Evolutionary conservation across 2,113 vertebrate species (phyloP).

Genomic region (Ariopsis seemanni): DNA sequence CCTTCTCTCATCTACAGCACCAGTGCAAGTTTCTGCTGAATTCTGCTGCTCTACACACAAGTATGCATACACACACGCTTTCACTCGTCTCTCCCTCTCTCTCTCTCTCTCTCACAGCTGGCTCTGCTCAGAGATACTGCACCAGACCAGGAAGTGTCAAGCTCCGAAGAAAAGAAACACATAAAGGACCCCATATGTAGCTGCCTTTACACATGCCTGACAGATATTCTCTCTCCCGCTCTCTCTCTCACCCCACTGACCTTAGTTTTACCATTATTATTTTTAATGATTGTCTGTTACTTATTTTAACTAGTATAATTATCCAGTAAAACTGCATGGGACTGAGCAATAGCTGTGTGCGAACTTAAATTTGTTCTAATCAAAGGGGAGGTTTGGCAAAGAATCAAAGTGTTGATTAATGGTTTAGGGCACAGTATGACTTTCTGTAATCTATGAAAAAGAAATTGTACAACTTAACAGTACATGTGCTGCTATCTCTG

Average conservation of each 20-base stretch:
- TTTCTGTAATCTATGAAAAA: not conserved
- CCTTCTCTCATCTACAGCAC: not conserved
- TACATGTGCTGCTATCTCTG: not conserved
- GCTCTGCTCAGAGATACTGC: conserved; percentile 48
- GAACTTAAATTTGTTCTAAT: not conserved
- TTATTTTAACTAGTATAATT: not conserved
- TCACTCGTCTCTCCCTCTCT: conserved; percentile 5
- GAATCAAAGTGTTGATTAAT: not conserved
- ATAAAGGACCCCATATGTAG: conserved; percentile 59
- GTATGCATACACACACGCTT: not conserved
- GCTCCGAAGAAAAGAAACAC: conserved; percentile 46
- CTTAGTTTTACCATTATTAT: not conserved
- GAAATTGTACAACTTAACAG: not conserved
- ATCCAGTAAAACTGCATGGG: not conserved
- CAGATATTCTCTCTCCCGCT: conserved; percentile 18
- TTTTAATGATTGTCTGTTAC: not conserved
- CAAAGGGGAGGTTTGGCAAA: not conserved
- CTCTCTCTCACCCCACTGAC: not conserved
- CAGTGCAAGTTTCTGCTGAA: conserved; percentile 23
- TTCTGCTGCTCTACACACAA: conserved; percentile 17
- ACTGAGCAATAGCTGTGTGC: not conserved
- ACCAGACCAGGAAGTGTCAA: conserved; percentile 64
- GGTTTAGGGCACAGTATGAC: not conserved
- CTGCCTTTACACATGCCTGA: conserved; percentile 58
- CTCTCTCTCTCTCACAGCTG: conserved; percentile 34